Evolutionary conservation across 2,888 invertebrate species (phyloP), one percentile per base, ranked within the genome.

Genomic region (Hofmannophila pseudospretella): DNA sequence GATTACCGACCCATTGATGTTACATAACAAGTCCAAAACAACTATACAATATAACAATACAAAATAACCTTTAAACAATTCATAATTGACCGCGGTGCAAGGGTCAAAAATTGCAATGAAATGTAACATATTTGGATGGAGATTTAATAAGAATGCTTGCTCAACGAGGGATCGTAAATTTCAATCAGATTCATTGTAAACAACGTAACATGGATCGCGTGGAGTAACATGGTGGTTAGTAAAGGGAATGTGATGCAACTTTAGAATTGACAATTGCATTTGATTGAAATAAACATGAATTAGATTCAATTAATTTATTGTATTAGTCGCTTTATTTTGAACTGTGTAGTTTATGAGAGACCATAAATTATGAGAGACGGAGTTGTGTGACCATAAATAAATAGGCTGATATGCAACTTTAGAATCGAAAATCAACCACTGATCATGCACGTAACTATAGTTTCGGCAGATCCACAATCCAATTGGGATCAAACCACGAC

Each of bases 171-270:
- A n/a, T 47, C 58, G 58, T 70, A 70, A 68, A 69, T 70, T 51
- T 61, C 51, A 67, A 67, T 69, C 58, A 67, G 36, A 47, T 35
- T 42, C 45, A 54, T 56, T 54, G 47, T 51, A 47, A 45, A 47
- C 38, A 49, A 37, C 13, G 32, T 42, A 33, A 26, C 20, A 28
- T 19, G 28, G 34, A 28, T 27, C 28, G 20, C 7, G 19, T 32
- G n/a, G 13, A n/a, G 9, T 9, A 9, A 8, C 23, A 22, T 8
- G n/a, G 14, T 13, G 7, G 33, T 25, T 33, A 32, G 9, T 23
- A 12, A 14, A 7, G 7, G 10, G 20, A 32, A 9, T 16, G 9
- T 30, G 13, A 26, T 34, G 34, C 26, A 34, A 34, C 33, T n/a
- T 11, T 8, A 19, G 13, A 28, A 16, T 9, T 3, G 32, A 11